Evolutionary conservation across 2,797 vertebrate genomes (phyloP).

Genomic region (Otolemur crassicaudatus): DNA sequence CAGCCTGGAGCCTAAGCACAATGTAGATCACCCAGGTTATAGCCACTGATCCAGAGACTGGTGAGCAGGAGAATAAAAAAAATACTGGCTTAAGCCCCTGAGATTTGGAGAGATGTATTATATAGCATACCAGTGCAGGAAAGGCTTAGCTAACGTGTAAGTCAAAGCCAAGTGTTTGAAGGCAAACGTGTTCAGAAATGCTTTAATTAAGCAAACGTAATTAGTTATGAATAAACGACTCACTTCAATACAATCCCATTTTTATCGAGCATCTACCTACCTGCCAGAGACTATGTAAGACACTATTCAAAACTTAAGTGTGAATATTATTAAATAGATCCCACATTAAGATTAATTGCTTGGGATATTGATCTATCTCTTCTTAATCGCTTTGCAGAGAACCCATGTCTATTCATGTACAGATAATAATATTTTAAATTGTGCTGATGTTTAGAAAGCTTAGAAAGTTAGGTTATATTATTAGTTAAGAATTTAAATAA

Average conservation of each 20-base stretch:
- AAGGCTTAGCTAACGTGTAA: not conserved
- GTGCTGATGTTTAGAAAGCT: not conserved
- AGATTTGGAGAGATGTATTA: not conserved
- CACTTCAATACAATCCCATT: not conserved
- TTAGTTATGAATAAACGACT: conserved; percentile 44
- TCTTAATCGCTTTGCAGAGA: not conserved
- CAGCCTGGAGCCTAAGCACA: not conserved
- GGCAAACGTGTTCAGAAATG: not conserved
- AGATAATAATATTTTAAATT: conserved; percentile 19
- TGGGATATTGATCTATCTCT: not conserved
- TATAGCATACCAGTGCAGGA: not conserved
- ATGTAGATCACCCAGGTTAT: not conserved
- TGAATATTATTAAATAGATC: not conserved
- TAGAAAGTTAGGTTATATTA: not conserved
- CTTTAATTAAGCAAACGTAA: not conserved
- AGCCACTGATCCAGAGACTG: not conserved
- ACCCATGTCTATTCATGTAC: not conserved
- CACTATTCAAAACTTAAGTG: not conserved
- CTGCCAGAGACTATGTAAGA: not conserved
- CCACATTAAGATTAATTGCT: not conserved
- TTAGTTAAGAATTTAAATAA: conserved; percentile 11
- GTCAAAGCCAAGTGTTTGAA: not conserved
- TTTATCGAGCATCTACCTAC: not conserved
- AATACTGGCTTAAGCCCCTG: not conserved
- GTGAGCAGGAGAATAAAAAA: not conserved